phyloP scores from a whole-genome alignment of 2,797 vertebrate species.

The Chromobotia macracanthus region DNA sequence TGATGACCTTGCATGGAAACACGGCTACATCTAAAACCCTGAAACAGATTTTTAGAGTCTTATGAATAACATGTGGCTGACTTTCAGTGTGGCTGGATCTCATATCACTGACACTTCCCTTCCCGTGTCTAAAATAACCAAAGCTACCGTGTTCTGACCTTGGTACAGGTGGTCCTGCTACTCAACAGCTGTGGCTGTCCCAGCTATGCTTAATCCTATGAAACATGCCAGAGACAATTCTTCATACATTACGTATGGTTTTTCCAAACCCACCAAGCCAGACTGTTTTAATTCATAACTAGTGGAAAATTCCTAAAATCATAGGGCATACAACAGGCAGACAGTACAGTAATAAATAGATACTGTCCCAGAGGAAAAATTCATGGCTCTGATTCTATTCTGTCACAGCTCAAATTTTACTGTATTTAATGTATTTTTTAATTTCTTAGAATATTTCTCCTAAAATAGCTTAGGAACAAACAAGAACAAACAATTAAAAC shows the following conservation, averaged over 20 bases:
- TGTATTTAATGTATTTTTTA: too few species aligned
- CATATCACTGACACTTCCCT: slow-evolving; percentile 11
- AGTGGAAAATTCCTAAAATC: not conserved
- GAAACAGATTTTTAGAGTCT: not conserved
- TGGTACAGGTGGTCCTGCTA: slow-evolving; percentile 29
- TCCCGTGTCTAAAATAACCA: slow-evolving; percentile 12
- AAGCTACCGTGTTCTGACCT: slow-evolving; percentile 35
- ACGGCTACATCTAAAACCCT: not conserved
- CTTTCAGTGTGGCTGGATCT: not conserved
- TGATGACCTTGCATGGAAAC: not conserved
- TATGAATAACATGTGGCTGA: slow-evolving; percentile 2
- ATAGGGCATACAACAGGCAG: too few species aligned
- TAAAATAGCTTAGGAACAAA: too few species aligned
- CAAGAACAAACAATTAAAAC: too few species aligned
- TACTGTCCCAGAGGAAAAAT: too few species aligned
- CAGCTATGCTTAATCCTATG: not conserved
- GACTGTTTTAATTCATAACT: not conserved
- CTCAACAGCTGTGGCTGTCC: slow-evolving; percentile 45
- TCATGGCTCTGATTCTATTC: too few species aligned
- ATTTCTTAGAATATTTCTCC: too few species aligned
- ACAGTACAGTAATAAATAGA: too few species aligned
- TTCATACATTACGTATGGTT: not conserved
- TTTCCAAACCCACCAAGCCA: not conserved
- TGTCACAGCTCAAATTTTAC: too few species aligned
- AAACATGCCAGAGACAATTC: not conserved